Percentiles rank a stretch among this genome's conserved stretches.
These are phyloP conservation scores for Cydia strobilella DNA, from an alignment of 1,140 invertebrate species.

Conservation along the genomic window DNA sequence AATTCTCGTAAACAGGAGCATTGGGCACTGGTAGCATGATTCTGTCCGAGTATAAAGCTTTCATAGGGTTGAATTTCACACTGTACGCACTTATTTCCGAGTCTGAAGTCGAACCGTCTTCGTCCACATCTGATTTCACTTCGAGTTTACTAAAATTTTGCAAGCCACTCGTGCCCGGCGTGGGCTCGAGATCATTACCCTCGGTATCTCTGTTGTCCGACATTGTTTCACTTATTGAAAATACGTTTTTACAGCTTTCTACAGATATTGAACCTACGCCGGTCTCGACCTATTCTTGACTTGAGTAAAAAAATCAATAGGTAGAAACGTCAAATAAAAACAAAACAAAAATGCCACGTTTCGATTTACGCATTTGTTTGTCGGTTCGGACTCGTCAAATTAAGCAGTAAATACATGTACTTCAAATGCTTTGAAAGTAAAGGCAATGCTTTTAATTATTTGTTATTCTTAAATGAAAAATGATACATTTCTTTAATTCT, in stretches of 20 bases:
- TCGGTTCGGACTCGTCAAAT: not conserved
- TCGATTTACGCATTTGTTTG: not conserved
- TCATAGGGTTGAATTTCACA: slow-evolving; percentile 84
- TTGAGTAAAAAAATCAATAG: slow-evolving; percentile 24
- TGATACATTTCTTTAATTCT: too few species aligned
- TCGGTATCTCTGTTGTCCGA: slow-evolving; percentile 49
- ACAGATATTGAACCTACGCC: not conserved
- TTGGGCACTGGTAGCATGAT: slow-evolving; percentile 76
- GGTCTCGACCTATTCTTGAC: not conserved
- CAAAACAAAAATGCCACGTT: not conserved
- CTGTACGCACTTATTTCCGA: slow-evolving; percentile 83
- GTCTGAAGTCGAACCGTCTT: slow-evolving; percentile 70
- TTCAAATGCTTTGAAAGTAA: not conserved
- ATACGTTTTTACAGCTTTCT: slow-evolving; percentile 21
- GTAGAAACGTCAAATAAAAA: slow-evolving; percentile 17
- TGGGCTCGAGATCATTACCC: slow-evolving; percentile 40
- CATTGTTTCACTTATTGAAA: slow-evolving; percentile 39
- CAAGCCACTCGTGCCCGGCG: slow-evolving; percentile 12
- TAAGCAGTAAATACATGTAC: not conserved
- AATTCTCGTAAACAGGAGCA: slow-evolving; percentile 83
- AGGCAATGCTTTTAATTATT: not conserved
- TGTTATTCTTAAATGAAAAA: not conserved
- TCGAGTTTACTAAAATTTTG: not conserved
- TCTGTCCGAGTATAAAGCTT: slow-evolving; percentile 82
- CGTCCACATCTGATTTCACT: not conserved